A percentile compares a stretch with the other conserved stretches of the same genome.
phyloP scores from a whole-genome alignment of 2,797 vertebrate genomes.

The Triplophysa bombifrons region DNA sequence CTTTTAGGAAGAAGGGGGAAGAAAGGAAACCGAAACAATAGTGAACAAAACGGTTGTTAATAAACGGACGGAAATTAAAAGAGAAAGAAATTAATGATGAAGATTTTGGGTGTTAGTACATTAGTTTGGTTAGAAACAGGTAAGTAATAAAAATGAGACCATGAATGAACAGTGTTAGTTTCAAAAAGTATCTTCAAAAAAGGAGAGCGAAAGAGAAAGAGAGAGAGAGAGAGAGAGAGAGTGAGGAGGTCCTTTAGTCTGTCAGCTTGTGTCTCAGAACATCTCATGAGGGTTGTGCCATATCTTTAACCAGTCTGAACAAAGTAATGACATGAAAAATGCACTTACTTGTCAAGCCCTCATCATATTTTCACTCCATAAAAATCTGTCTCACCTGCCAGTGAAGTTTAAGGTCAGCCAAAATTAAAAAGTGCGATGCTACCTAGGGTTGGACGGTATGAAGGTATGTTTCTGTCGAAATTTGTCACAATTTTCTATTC shows the following conservation, averaged over 20 bases:
- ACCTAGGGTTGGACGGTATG: neutral
- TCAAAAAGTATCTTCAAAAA: conserved; percentile 83
- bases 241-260: conserved; percentile 64
- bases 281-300: conserved; percentile 58
- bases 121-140: conserved; percentile 91
- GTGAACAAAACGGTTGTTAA: conserved; percentile 90
- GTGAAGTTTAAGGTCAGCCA: conserved; percentile 65
- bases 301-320: conserved; percentile 62
- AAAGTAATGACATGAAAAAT: conserved; percentile 63
- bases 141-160: conserved; percentile 88
- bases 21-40: conserved; percentile 99
- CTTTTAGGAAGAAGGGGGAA: conserved; percentile 71
- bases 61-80: conserved; percentile 93
- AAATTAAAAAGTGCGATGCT: conserved; percentile 46
- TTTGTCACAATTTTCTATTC: neutral
- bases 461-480: neutral
- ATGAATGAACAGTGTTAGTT: conserved; percentile 96
- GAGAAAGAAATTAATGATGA: conserved; percentile 89
- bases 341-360: conserved; percentile 70
- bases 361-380: conserved; percentile 54
- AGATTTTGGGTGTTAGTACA: conserved; percentile 99
- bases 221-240: conserved; percentile 65
- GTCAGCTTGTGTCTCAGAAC: conserved; percentile 53
- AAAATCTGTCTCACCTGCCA: conserved; percentile 66
- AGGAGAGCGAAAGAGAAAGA: conserved; percentile 62